Evolutionary conservation across 2,113 vertebrate species (phyloP), one percentile per base, ranked within the genome.

Genomic region (Hystrix cristata): DNA sequence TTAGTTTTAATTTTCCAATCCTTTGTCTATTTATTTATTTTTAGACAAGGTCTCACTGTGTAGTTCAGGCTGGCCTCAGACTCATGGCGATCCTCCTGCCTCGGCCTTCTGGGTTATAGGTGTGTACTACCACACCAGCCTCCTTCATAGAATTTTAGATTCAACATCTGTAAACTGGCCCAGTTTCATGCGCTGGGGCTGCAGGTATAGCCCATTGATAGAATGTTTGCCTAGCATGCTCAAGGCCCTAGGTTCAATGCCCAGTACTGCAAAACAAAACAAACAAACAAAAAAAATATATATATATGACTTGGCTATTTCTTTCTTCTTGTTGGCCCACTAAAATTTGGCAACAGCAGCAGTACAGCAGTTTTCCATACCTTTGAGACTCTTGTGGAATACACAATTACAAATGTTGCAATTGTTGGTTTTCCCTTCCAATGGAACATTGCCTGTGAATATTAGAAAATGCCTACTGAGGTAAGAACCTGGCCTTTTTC

Each of bases 1-100:
- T 96, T 97, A 31, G 15, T 96, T 88, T 95, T 80, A 18, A 6
- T 91, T 97, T 97, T 79, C 69, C 51, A 62, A 92, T 57, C 4
- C 57, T 91, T 94, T 67, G 55, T 76, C 15, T 14, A 57, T 57
- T 48, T 76, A 12, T 78, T 76, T 48, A 7, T 31, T 29, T 78
- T 48, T 25, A 76, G 43, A 76, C 25, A 48, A 10, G 43, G 43
- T 76, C 43, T 76, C 72, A 76, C 72, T 74, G 3, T 74, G 23
- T 74, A 74, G 71, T 74, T 74, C 21, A 46, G 38, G 38, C 72
- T 48, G 43, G 43, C 21, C 43, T 74, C 27, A 21, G 46, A 76
- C 43, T 74, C 38, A 46, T 23, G 43, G 23, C 5, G 5, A 29
- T 76, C 46, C 38, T 74, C 27, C 11, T 29, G 72, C 46, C 72